phyloP scores from a whole-genome alignment of 1,140 invertebrate species.

The Metaphire vulgaris region DNA sequence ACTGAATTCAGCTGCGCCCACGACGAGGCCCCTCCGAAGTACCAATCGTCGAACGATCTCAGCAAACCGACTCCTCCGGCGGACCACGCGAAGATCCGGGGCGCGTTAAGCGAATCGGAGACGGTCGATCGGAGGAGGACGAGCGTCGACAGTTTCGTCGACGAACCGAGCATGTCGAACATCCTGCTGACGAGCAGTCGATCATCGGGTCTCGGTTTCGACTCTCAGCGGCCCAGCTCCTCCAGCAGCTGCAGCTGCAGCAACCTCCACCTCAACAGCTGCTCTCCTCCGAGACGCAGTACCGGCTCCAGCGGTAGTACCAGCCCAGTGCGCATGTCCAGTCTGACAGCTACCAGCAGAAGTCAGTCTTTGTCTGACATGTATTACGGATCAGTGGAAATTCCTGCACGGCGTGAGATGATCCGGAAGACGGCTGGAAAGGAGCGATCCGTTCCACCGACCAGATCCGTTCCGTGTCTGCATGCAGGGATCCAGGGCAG shows the following conservation, averaged over 20 bases:
- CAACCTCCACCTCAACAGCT: background rate
- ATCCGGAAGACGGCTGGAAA: background rate
- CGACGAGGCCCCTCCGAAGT: background rate
- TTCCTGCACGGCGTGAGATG: background rate
- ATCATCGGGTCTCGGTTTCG: background rate
- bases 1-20: background rate
- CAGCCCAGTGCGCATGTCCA: background rate
- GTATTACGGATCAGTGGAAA: background rate
- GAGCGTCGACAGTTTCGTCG: background rate
- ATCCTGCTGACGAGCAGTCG: background rate
- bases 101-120: background rate
- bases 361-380: background rate
- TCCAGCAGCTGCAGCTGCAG: background rate
- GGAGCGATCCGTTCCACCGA: too few species aligned
- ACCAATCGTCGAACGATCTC: background rate
- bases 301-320: background rate
- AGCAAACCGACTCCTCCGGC: background rate
- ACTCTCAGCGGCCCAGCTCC: background rate
- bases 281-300: background rate
- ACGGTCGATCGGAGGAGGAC: background rate
- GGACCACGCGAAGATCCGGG: background rate
- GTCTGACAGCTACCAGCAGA: background rate
- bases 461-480: background rate
- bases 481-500: background rate
- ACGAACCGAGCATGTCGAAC: background rate